phyloP scores from a whole-genome alignment of 2,113 vertebrate species.

The Willisornis vidua region DNA sequence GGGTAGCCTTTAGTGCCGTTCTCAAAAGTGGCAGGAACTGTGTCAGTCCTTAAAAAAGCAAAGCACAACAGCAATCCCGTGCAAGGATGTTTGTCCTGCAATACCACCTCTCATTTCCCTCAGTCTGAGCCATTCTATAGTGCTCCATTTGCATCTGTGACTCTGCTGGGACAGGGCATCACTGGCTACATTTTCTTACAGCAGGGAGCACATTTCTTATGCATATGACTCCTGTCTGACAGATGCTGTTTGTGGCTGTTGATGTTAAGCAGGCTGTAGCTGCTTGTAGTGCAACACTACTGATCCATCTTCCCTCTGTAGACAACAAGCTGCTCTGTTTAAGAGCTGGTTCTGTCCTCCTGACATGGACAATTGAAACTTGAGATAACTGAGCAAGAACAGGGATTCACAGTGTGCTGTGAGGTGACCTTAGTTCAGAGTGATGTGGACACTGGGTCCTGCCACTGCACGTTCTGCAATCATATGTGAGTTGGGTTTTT shows the following conservation, averaged over 20 bases:
- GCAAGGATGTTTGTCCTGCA: not conserved
- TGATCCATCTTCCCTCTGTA: not conserved
- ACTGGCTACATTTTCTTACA: not conserved
- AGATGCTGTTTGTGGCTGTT: not conserved
- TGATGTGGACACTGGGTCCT: not conserved
- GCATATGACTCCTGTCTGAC: not conserved
- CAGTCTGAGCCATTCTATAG: not conserved
- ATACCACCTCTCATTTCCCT: not conserved
- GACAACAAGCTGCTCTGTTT: not conserved
- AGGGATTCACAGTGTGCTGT: not conserved
- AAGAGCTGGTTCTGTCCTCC: not conserved
- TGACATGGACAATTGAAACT: not conserved
- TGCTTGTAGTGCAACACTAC: not conserved
- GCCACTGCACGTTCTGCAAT: not conserved
- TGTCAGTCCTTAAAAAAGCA: too few relatives aligned
- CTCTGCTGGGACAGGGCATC: not conserved
- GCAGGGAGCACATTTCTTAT: not conserved
- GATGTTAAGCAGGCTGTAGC: not conserved
- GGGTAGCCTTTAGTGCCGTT: not conserved
- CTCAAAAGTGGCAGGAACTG: not conserved
- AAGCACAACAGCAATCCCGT: not conserved
- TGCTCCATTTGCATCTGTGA: not conserved
- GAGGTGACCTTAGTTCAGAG: not conserved
- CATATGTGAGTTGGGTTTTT: rapidly evolving
- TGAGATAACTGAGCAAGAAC: not conserved